These are phyloP conservation scores for Conus betulinus DNA, from an alignment of 1,140 invertebrate genomes.

Conservation along the genomic window DNA sequence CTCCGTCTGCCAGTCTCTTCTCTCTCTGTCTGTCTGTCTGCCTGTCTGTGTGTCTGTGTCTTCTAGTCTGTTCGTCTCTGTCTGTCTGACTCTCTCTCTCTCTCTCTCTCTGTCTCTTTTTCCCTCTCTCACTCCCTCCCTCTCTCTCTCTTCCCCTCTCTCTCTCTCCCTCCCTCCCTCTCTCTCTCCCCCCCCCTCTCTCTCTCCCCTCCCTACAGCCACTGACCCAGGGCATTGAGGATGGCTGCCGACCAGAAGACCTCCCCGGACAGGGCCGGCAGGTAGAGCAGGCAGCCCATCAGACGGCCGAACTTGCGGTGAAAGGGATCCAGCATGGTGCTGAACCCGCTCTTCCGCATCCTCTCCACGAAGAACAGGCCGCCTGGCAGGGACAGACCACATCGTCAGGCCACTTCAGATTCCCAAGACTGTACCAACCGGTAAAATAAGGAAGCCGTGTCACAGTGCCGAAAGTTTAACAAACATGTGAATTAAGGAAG, in stretches of 20 bases:
- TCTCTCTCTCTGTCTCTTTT: too few relatives aligned
- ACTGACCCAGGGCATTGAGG: constrained; percentile 89
- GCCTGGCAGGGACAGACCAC: constrained; percentile 78
- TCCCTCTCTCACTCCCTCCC: too few relatives aligned
- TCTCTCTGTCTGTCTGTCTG: not conserved
- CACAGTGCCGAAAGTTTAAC: too few relatives aligned
- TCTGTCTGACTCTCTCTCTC: too few relatives aligned
- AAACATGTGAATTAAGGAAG: not conserved
- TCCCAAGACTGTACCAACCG: too few relatives aligned
- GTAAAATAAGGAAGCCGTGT: too few relatives aligned
- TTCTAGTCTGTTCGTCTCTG: too few relatives aligned
- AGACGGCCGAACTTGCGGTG: constrained; percentile 92
- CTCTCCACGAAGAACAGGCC: constrained; percentile 98
- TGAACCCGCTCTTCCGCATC: constrained; percentile 96
- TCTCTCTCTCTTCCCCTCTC: too few relatives aligned
- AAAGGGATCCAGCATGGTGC: constrained; percentile 98
- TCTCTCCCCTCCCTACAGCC: not conserved
- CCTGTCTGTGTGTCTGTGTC: too few relatives aligned
- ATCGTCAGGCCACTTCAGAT: not conserved
- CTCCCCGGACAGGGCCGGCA: constrained; percentile 96
- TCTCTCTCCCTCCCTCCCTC: too few relatives aligned
- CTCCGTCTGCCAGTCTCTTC: not conserved
- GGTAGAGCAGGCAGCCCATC: constrained; percentile 96
- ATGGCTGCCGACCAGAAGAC: constrained; percentile 98
- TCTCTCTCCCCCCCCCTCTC: too few relatives aligned